Evolutionary conservation across 1,140 invertebrate genomes (phyloP), one percentile per base, ranked within the genome.

Genomic region (Hirudo medicinalis): DNA sequence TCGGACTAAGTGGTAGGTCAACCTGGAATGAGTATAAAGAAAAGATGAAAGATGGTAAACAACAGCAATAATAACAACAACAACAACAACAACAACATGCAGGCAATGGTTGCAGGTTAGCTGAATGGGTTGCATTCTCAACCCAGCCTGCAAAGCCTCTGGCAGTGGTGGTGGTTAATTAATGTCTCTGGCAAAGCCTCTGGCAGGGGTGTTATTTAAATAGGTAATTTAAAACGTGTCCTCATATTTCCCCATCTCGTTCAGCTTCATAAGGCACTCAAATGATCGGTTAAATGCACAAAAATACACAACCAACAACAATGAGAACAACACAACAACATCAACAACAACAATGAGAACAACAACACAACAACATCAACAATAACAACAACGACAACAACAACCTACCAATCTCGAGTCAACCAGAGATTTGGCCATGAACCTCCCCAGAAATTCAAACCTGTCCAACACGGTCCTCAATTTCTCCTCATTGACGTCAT

Each of bases 341-440:
- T 3, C 32, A 6, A 36, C 32, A 6, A 36, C 32, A 36, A 36
- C 57, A 19, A 63, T 6, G 1, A 63, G 3, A 32, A 63, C 9
- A n/a, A 22, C 11, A n/a, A 13, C 20, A 19, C 9, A 9, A 22
- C 11, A 15, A 13, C 20, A 22, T 11, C 57, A 63, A 63, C 57
- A 63, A 63, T 9, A 57, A 43, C n/a, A 32, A 19, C 13, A 54
- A n/a, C 25, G 20, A 2, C 27, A 40, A 25, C 25, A 49, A 54
- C 22, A 71, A 75, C 77, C 86, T 83, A 97, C 94, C 92, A 99
- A 96, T 86, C 96, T 87, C 6, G 92, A 97, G 84, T 99, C 97
- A 88, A 97, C 95, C 63, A 99, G 89, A 43, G 96, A 92, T 83
- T 98, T 98, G 0, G 95, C 97, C 91, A 99, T 95, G 79, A 99